These are phyloP conservation scores for Acanthurus tractus DNA, from an alignment of 2,797 vertebrate genomes.

Conservation along the genomic window DNA sequence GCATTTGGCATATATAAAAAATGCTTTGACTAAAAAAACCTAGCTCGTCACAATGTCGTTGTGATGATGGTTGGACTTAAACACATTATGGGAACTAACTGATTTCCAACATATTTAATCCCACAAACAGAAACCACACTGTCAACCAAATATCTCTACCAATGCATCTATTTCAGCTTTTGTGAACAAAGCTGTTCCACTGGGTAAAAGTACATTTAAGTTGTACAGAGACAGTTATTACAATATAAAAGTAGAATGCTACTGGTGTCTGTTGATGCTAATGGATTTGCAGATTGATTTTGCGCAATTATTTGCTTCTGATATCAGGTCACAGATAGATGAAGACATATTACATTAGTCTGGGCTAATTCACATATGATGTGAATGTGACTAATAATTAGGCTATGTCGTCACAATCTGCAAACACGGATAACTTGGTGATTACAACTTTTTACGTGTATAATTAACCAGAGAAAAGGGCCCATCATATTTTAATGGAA, in stretches of 20 bases:
- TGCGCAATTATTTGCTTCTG: conserved; percentile 45
- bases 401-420: conserved; percentile 34
- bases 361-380: conserved; percentile 37
- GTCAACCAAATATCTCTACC: conserved; percentile 28
- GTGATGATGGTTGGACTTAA: conserved; percentile 32
- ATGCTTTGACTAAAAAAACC: conserved; percentile 55
- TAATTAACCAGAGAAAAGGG: conserved; percentile 34
- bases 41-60: conserved; percentile 39
- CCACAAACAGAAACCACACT: conserved; percentile 31
- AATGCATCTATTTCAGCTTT: conserved; percentile 39
- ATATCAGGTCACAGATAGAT: conserved; percentile 21
- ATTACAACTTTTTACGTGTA: conserved; percentile 49
- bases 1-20: too few species aligned
- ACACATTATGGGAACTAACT: conserved; percentile 1
- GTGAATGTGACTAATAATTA: conserved; percentile 38
- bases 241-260: conserved; percentile 9
- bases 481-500: conserved; percentile 40
- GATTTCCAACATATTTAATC: conserved; percentile 18
- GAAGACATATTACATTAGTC: conserved; percentile 22
- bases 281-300: conserved; percentile 47
- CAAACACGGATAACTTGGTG: conserved; percentile 54
- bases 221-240: not conserved
- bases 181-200: conserved; percentile 33
- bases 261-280: not conserved
- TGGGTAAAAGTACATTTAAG: conserved; percentile 13